phyloP scores from a whole-genome alignment of 2,113 vertebrate genomes.

The Lagopus muta region DNA sequence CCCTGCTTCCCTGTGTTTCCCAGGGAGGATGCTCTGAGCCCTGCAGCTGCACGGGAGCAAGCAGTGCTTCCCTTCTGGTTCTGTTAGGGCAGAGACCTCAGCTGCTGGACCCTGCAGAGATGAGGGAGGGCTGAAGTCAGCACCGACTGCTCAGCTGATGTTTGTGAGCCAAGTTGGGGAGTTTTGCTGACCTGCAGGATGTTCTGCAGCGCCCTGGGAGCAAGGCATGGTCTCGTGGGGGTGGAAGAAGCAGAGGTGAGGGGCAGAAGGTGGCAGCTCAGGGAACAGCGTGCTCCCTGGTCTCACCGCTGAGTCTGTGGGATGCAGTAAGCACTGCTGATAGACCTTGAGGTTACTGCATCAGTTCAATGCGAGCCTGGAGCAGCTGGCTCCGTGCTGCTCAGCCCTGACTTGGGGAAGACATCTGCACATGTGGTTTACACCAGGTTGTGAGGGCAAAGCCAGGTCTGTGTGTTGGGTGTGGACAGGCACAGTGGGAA shows the following conservation, averaged over 20 bases:
- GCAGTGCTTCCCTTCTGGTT: too few species aligned
- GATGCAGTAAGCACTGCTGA: accelerated
- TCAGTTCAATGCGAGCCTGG: background rate
- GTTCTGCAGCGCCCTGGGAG: background rate
- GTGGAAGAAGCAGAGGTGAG: background rate
- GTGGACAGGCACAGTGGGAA: background rate
- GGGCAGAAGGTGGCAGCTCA: background rate
- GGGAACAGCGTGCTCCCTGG: accelerated
- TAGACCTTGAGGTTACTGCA: background rate
- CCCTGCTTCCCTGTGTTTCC: too few species aligned
- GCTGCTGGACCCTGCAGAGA: too few species aligned
- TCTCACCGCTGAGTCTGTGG: background rate
- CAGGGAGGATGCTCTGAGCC: too few species aligned
- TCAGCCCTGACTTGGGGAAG: accelerated
- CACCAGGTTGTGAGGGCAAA: accelerated
- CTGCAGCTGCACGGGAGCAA: too few species aligned
- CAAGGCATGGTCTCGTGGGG: accelerated
- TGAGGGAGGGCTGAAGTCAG: too few species aligned
- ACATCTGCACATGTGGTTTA: accelerated
- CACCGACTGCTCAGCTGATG: too few species aligned
- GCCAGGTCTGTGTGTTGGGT: background rate
- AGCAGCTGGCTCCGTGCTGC: background rate
- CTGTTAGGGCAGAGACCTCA: too few species aligned
- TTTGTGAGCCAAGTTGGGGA: background rate
- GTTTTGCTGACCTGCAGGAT: background rate